Evolutionary conservation across 2,113 vertebrate genomes (phyloP), one percentile per base, ranked within the genome.

Genomic region (Urocolius indicus): DNA sequence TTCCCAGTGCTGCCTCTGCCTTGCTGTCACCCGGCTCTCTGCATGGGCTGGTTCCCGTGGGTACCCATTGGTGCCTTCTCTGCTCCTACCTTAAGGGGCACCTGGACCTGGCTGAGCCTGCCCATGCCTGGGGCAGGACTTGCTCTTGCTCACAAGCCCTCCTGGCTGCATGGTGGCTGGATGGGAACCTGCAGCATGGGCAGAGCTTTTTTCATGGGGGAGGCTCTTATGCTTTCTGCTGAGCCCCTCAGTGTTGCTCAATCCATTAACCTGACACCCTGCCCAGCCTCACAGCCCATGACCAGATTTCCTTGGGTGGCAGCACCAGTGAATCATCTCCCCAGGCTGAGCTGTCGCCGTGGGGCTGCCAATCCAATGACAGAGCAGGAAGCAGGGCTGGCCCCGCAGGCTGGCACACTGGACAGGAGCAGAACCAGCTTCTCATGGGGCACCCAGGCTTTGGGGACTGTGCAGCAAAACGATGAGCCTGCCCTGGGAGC

Each of bases 1-100:
- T 69, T 82, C 14, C 82, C 2, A 0, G 24, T 68, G 38, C 67
- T 0, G 0, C 38, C 65, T 83, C 54, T 80, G 55, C 29, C 43
- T 32, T 75, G 76, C 43, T 0, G 0, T 5, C 1, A 2, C 22
- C 5, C 9, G 49, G 15, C 24, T 61, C 15, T 58, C 48, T 62
- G n/a, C 27, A 3, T 9, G 26, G 66, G 29, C 63, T 76, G 54
- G 13, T 17, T 75, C 58, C 58, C 18, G 45, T 0, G 2, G 34
- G 54, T 8, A 3, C 27, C 67, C 69, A 10, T 24, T 1, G 7
- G 43, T 38, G 57, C 52, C 62, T 41, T 87, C 38, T 62, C 41
- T 7, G 2, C 45, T 62, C 38, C 66, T 72, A 21, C 36, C 43
- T 55, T 38, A 30, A 7, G 1, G 22, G 22, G 9, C 78, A 41